Conservation (phyloP, 2,113 vertebrate genomes). For the Onychostruthus taczanowskii region DNA sequence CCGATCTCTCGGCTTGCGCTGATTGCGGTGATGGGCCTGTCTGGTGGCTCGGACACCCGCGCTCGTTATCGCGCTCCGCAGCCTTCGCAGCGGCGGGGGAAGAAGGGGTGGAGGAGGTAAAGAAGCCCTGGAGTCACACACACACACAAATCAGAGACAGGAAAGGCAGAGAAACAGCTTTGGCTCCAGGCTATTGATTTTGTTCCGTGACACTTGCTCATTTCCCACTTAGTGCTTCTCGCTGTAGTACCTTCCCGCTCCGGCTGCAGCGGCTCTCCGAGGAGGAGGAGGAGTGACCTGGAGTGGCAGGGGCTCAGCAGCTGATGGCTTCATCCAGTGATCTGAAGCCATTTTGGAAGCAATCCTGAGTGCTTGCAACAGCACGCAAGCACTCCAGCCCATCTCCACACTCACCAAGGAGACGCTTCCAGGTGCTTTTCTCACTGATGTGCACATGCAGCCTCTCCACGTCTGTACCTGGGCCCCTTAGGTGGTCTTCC, state of each 20-base stretch:
- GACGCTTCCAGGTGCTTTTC: neutral
- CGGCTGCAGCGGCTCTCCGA: neutral
- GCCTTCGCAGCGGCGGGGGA: neutral
- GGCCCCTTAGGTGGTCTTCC: rapidly evolving
- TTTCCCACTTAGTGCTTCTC: neutral
- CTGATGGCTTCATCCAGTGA: neutral
- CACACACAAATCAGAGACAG: neutral
- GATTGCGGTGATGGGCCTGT: conserved; percentile 40
- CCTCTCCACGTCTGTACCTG: neutral
- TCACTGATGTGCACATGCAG: rapidly evolving
- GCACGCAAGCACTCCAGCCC: rapidly evolving
- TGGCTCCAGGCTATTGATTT: conserved; percentile 15
- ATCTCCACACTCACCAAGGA: neutral
- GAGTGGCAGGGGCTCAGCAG: neutral
- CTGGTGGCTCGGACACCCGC: conserved; percentile 51
- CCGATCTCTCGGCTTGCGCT: neutral
- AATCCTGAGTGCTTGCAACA: neutral
- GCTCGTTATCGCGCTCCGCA: conserved; percentile 18
- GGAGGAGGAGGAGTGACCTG: neutral
- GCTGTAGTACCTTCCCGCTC: neutral
- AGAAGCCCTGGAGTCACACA: neutral
- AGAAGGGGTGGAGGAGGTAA: neutral
- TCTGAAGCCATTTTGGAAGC: neutral
- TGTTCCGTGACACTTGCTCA: neutral
- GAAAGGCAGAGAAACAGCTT: neutral